Evolutionary conservation across 2,888 invertebrate genomes (phyloP), one percentile per base, ranked within the genome.

Genomic region (Caenorhabditis zanzibari): DNA sequence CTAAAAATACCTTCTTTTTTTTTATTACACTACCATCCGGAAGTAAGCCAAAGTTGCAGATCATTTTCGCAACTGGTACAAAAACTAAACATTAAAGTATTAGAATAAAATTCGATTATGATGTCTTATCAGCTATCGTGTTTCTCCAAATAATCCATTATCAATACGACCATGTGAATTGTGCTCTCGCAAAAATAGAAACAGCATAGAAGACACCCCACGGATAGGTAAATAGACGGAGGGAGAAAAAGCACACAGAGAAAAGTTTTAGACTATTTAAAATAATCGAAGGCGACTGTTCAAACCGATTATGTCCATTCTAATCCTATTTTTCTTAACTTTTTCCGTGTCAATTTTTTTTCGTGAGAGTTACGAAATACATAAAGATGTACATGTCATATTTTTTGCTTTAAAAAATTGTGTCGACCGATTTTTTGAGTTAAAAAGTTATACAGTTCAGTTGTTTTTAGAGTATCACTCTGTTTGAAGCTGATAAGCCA

Each of bases 71-170:
- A 38, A 38, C 5, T 41, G 10, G 32, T 66, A 66, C 49, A 52
- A 66, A 66, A 66, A 66, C 28, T 52, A 52, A 52, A 66, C 49
- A 66, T 52, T 49, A 66, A 66, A 66, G 49, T 66, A 66, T 66
- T 52, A 52, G 24, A 52, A 10, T 6, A 74, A n/a, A n/a, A 74
- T 74, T 74, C 63, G 74, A 64, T 74, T 74, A 41, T 52, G 74
- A 74, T 74, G 64, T 74, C 38, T 74, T 74, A 74, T 74, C 74
- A 74, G 38, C 38, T 32, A 61, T 52, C 68, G 22, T 68, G 49
- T 52, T 64, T 38, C 63, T 47, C 19, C 63, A 64, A 64, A 49
- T 66, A 66, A 52, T 14, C 49, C n/a, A n/a, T 49, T 66, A 66
- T 66, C 66, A 66, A 49, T 66, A 54, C 28, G 66, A 47, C 28